Conservation (phyloP, 2,797 vertebrate species). For the Schizopygopsis malacanthus region DNA sequence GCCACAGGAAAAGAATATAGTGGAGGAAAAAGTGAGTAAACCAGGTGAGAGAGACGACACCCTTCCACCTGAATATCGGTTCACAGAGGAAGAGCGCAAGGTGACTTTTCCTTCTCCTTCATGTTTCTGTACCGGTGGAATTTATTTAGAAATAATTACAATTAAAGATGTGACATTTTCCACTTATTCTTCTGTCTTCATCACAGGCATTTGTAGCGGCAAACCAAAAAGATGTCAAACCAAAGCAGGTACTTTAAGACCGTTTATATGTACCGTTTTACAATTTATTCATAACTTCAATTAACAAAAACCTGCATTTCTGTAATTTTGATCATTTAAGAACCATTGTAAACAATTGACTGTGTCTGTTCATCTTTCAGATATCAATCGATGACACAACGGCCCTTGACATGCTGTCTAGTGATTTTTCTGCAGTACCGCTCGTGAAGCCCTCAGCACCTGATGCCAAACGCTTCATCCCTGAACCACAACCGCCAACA, state of each 20-base stretch:
- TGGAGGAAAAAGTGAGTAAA: conserved; percentile 74
- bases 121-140: conserved; percentile 3
- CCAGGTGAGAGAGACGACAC: conserved; percentile 79
- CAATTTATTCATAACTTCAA: neutral
- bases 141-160: neutral
- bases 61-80: conserved; percentile 74
- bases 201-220: conserved; percentile 65
- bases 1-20: conserved; percentile 73
- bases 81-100: conserved; percentile 73
- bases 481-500: conserved; percentile 41
- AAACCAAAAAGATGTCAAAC: conserved; percentile 56
- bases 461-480: conserved; percentile 29
- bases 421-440: conserved; percentile 66
- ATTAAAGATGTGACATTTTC: neutral
- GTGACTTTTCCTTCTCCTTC: conserved; percentile 61
- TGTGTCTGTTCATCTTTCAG: conserved; percentile 54
- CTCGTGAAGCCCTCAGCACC: conserved; percentile 37
- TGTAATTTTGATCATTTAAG: neutral
- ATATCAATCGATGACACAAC: conserved; percentile 69
- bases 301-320: neutral
- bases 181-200: conserved; percentile 1
- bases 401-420: conserved; percentile 76
- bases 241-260: conserved; percentile 66
- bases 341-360: no score
- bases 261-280: neutral